Evolutionary conservation across 35 echinoderm and acorn worm genomes (phyloP).

Genomic region (Lytechinus pictus): DNA sequence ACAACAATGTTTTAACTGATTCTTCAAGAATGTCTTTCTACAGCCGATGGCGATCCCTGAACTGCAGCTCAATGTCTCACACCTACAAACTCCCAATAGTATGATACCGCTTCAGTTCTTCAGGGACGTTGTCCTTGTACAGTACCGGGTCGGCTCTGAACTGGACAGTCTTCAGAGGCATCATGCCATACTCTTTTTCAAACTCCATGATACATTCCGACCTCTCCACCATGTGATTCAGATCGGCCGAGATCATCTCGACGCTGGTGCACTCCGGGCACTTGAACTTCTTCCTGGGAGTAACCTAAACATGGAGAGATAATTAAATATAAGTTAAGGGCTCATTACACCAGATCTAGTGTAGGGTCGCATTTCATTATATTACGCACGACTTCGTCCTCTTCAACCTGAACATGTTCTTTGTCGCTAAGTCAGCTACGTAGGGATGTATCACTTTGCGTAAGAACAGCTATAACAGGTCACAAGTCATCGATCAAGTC

Average conservation of each 20-base stretch:
- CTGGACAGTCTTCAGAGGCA: conserved; percentile 94
- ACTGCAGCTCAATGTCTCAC: too few relatives aligned
- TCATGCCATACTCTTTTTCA: conserved; percentile 81
- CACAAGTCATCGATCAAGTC: too few relatives aligned
- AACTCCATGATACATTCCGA: conserved; percentile 93
- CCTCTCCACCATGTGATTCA: conserved; percentile 91
- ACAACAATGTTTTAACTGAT: not conserved
- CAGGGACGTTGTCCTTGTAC: conserved; percentile 83
- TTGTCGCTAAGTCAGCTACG: too few relatives aligned
- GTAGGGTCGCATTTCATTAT: too few relatives aligned
- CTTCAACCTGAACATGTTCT: too few relatives aligned
- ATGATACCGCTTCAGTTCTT: conserved; percentile 85
- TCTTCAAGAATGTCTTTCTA: too few relatives aligned
- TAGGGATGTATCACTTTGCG: too few relatives aligned
- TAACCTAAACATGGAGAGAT: conserved; percentile 54
- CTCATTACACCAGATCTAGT: too few relatives aligned
- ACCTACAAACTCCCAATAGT: conserved; percentile 85
- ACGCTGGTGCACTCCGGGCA: conserved; percentile 90
- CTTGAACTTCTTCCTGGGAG: conserved; percentile 98
- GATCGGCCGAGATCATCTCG: conserved; percentile 91
- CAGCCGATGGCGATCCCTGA: too few relatives aligned
- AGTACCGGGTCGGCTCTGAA: conserved; percentile 94
- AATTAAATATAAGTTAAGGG: not conserved
- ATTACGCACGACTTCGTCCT: too few relatives aligned
- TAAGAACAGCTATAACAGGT: too few relatives aligned